These are phyloP conservation scores for Microcebus jonahi DNA, from an alignment of 2,113 vertebrate genomes.

Conservation along the genomic window DNA sequence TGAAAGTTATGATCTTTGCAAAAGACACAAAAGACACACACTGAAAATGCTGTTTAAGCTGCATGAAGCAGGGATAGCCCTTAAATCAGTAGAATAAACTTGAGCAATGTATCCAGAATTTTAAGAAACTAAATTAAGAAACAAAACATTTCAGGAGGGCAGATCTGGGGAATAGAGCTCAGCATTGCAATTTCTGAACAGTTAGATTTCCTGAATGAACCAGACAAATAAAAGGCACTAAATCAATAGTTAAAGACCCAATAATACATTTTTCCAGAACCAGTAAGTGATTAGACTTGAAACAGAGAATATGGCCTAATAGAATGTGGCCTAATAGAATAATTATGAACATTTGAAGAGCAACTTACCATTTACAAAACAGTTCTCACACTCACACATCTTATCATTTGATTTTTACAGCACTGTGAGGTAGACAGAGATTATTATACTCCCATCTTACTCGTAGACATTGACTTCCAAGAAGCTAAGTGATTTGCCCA, in stretches of 20 bases:
- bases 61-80: neutral
- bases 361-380: neutral
- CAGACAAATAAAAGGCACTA: neutral
- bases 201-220: neutral
- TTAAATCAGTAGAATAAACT: slow-evolving; percentile 11
- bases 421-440: neutral
- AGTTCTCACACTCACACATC: neutral
- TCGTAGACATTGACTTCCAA: neutral
- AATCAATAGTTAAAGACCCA: slow-evolving; percentile 47
- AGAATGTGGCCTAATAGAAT: neutral
- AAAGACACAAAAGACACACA: neutral
- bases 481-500: neutral
- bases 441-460: neutral
- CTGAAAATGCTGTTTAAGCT: neutral
- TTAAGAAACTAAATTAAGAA: slow-evolving; percentile 41
- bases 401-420: neutral
- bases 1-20: neutral
- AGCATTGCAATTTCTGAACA: neutral
- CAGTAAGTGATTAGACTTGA: neutral
- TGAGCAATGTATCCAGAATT: slow-evolving; percentile 1
- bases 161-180: neutral
- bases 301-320: neutral
- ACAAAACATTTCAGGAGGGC: neutral
- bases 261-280: slow-evolving; percentile 26
- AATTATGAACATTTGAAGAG: neutral